Percentiles rank a stretch among this genome's conserved stretches.
These are phyloP conservation scores for Mixornis gularis DNA, from an alignment of 2,113 vertebrate species.

Conservation along the genomic window DNA sequence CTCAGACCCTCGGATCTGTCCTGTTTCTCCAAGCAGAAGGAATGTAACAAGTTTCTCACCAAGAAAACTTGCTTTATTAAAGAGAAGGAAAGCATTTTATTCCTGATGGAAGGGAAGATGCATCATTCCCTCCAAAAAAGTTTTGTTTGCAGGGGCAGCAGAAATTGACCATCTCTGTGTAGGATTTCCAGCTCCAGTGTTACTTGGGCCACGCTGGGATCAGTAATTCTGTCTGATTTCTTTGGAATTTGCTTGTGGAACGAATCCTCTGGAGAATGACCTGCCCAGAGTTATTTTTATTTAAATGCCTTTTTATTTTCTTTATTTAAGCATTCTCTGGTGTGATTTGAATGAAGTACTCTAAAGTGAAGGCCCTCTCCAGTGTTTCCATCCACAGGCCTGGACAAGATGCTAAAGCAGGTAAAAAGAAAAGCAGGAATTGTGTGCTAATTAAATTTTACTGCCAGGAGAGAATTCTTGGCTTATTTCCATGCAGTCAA, in stretches of 20 bases:
- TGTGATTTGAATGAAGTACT: not conserved
- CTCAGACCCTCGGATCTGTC: not conserved
- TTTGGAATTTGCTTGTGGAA: not conserved
- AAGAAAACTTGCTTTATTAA: not conserved
- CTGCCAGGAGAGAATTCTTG: not conserved
- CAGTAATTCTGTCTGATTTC: not conserved
- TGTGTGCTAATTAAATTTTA: not conserved
- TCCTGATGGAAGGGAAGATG: not conserved
- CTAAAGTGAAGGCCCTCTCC: not conserved
- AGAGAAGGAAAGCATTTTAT: not conserved
- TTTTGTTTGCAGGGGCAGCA: not conserved
- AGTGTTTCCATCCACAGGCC: fast-evolving
- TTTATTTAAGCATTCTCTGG: not conserved
- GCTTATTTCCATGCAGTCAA: not conserved
- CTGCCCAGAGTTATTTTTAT: not conserved
- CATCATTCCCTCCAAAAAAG: not conserved
- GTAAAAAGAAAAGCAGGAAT: conserved; percentile 9
- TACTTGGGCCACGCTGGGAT: not conserved
- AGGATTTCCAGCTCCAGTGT: not conserved
- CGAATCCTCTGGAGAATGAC: not conserved
- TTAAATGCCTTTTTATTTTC: not conserved
- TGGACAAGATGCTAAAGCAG: conserved; percentile 44
- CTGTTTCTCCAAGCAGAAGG: not conserved
- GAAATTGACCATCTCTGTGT: not conserved
- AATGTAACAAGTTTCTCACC: not conserved